Evolutionary conservation across 2,888 invertebrate species (phyloP).

Genomic region (Drosophila neonasuta): DNA sequence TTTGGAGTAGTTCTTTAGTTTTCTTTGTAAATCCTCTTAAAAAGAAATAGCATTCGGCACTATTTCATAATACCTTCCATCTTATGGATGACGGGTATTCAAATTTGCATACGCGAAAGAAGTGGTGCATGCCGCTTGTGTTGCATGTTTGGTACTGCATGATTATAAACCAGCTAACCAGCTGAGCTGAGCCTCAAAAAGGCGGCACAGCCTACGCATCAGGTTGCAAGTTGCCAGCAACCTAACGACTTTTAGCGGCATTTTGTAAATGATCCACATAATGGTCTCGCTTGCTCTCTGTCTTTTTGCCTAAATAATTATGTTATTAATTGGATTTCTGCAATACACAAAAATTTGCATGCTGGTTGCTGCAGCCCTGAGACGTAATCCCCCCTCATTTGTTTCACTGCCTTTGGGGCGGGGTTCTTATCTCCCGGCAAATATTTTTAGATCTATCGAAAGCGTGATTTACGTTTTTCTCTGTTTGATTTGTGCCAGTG

Average conservation of each 20-base stretch:
- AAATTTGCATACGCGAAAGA: slow-evolving; percentile 64
- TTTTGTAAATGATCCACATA: slow-evolving; percentile 62
- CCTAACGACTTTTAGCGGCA: slow-evolving; percentile 48
- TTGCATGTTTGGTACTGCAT: slow-evolving; percentile 36
- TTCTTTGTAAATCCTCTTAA: too few relatives aligned
- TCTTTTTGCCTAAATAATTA: slow-evolving; percentile 58
- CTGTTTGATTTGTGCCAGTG: slow-evolving; percentile 49
- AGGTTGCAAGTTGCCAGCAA: slow-evolving; percentile 33
- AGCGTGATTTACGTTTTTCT: slow-evolving; percentile 73
- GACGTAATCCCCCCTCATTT: slow-evolving; percentile 34
- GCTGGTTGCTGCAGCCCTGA: slow-evolving; percentile 34
- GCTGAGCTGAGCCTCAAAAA: slow-evolving; percentile 17
- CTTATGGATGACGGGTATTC: neutral
- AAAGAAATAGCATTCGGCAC: too few relatives aligned
- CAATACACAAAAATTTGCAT: slow-evolving; percentile 62
- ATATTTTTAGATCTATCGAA: slow-evolving; percentile 71
- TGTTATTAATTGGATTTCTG: slow-evolving; percentile 74
- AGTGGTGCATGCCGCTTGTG: slow-evolving; percentile 49
- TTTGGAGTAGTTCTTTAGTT: too few relatives aligned
- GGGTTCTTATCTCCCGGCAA: slow-evolving; percentile 62
- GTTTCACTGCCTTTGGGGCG: slow-evolving; percentile 23
- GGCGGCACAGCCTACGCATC: slow-evolving; percentile 48
- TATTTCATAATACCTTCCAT: neutral
- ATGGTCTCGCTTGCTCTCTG: slow-evolving; percentile 27
- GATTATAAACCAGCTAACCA: slow-evolving; percentile 56